phyloP scores from a whole-genome alignment of 2,888 invertebrate genomes.

The Balanococcus diminutus region DNA sequence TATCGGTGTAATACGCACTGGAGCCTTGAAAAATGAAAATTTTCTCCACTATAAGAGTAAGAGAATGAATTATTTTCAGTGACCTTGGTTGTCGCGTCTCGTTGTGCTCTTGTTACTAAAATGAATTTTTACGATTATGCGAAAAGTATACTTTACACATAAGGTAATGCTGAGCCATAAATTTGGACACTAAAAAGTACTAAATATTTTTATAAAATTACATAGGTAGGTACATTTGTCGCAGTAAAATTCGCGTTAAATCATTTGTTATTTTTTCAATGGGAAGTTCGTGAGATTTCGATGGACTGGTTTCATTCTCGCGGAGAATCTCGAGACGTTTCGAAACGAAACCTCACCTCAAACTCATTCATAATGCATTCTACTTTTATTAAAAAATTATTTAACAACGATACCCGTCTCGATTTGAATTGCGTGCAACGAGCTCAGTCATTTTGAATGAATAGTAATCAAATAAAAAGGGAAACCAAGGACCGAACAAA shows the following conservation, averaged over 20 bases:
- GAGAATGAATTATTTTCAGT: neutral
- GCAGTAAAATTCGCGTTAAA: too few relatives aligned
- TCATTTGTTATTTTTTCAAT: too few relatives aligned
- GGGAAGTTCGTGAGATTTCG: too few relatives aligned
- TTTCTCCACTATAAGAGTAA: neutral
- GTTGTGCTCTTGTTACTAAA: neutral
- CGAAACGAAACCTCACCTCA: too few relatives aligned
- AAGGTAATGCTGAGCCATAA: too few relatives aligned
- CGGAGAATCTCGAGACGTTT: too few relatives aligned
- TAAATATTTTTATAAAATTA: too few relatives aligned
- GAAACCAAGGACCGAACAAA: slow-evolving; percentile 1
- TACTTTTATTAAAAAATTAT: neutral
- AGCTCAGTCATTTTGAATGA: neutral
- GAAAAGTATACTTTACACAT: neutral
- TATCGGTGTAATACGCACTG: neutral
- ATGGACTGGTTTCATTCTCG: too few relatives aligned
- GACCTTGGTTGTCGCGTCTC: neutral
- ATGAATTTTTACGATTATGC: neutral
- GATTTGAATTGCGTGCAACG: neutral
- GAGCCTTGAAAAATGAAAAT: neutral
- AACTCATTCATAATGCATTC: neutral
- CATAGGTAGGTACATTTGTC: too few relatives aligned
- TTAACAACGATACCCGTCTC: neutral
- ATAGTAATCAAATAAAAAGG: neutral
- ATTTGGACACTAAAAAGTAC: neutral